Conservation (phyloP, 2,113 vertebrate species). For the Zosterops hypoxanthus region DNA sequence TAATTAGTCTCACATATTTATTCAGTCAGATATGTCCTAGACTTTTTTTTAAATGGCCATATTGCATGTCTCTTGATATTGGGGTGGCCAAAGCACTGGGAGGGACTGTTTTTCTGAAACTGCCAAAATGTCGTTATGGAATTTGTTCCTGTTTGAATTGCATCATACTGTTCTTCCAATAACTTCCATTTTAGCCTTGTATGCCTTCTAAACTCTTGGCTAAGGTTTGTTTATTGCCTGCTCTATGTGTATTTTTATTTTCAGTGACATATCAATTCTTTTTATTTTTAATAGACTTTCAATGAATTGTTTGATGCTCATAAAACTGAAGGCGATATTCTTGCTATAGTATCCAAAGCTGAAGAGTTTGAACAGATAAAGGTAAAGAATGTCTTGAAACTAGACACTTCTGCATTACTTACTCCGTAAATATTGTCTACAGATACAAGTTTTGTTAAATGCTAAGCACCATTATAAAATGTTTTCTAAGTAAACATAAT, state of each 20-base stretch:
- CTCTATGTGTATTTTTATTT: not conserved
- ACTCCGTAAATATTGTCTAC: not conserved
- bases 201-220: not conserved
- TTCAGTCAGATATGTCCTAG: not conserved
- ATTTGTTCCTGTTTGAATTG: not conserved
- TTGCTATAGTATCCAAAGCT: conserved; percentile 94
- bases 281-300: conserved; percentile 86
- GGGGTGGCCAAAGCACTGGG: not conserved
- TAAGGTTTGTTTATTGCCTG: not conserved
- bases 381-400: conserved; percentile 76
- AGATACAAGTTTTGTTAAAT: not conserved
- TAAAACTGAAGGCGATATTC: conserved; percentile 91
- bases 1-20: not conserved
- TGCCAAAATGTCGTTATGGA: not conserved
- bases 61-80: not conserved
- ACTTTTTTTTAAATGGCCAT: not conserved
- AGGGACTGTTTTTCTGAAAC: not conserved
- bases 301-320: conserved; percentile 94
- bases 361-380: conserved; percentile 99
- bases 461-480: not conserved
- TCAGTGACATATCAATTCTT: not conserved
- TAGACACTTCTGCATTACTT: not conserved
- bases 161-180: not conserved
- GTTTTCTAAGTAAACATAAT: not conserved
- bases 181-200: not conserved